Conservation (phyloP, 2,797 vertebrate species). For the Lacerta bilineata region DNA sequence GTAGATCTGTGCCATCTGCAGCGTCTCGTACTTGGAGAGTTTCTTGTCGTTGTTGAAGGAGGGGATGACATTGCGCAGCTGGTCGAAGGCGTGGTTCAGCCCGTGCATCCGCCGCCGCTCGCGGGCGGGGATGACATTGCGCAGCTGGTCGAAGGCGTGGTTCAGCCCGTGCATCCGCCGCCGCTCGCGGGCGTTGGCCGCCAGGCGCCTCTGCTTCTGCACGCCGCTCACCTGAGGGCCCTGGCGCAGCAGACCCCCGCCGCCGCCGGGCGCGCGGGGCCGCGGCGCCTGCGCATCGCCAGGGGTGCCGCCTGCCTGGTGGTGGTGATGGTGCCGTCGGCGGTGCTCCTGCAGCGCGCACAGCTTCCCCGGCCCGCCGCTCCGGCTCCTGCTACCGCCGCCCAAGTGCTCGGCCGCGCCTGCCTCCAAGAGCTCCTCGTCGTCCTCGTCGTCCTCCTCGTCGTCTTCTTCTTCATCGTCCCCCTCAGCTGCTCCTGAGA, state of each 20-base stretch:
- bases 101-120: constrained; percentile 96
- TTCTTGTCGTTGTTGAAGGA: constrained; percentile 98
- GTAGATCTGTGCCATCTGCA: constrained; percentile 99
- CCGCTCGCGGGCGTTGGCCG: constrained; percentile 94
- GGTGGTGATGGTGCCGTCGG: constrained; percentile 38
- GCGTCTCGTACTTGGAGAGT: constrained; percentile 96
- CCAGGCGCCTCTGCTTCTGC: constrained; percentile 91
- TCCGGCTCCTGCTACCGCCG: constrained; percentile 36
- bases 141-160: constrained; percentile 96
- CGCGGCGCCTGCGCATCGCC: constrained; percentile 82
- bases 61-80: constrained; percentile 96
- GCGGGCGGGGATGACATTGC: constrained; percentile 96
- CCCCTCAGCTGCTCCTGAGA: constrained; percentile 34
- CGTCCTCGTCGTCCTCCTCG: not conserved
- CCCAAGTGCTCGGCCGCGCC: constrained; percentile 5
- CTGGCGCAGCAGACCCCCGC: constrained; percentile 81
- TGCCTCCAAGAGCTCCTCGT: constrained; percentile 48
- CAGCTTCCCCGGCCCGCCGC: constrained; percentile 70
- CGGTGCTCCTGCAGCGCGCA: constrained; percentile 75
- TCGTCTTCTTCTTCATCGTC: constrained; percentile 54
- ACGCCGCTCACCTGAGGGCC: constrained; percentile 82
- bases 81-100: constrained; percentile 96
- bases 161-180: constrained; percentile 96
- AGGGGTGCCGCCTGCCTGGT: constrained; percentile 66
- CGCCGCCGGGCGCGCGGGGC: not conserved